Conservation (phyloP, 2,888 invertebrate genomes). For the Agonum fuliginosum region DNA sequence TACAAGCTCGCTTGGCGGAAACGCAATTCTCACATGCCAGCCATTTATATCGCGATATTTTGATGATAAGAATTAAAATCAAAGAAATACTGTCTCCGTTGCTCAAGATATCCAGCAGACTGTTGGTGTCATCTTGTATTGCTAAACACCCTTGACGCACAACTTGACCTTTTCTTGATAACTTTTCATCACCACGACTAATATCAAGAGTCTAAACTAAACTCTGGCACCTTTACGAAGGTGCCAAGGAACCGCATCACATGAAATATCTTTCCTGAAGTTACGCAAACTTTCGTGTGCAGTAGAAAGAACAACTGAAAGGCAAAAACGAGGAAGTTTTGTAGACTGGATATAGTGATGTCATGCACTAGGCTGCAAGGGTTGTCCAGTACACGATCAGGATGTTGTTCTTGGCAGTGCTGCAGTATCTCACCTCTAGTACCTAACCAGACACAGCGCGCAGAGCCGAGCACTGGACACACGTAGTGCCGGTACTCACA, state of each 20-base stretch:
- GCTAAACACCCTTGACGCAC: not conserved
- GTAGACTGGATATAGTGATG: not conserved
- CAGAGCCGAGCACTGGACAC: not conserved
- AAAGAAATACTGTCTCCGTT: not conserved
- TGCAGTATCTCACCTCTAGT: not conserved
- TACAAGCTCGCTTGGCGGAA: not conserved
- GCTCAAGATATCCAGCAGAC: constrained; percentile 6
- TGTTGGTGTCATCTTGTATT: not conserved
- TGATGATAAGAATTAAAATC: not conserved
- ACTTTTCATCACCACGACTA: not conserved
- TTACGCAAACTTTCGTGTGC: constrained; percentile 5
- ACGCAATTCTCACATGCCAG: not conserved
- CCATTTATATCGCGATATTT: not conserved
- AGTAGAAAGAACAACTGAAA: not conserved
- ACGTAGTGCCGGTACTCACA: no score
- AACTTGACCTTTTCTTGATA: not conserved
- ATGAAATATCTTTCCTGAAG: constrained; percentile 17
- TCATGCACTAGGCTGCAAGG: not conserved
- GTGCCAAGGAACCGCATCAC: not conserved
- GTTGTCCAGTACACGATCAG: not conserved
- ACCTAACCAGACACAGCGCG: constrained; percentile 21
- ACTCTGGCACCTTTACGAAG: not conserved
- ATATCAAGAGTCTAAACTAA: not conserved
- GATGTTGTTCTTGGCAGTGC: not conserved
- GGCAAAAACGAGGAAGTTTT: not conserved